Percentiles rank a stretch among this genome's conserved stretches.
Evolutionary conservation across 2,888 invertebrate genomes (phyloP).

Genomic region (Drosophila histrio): DNA sequence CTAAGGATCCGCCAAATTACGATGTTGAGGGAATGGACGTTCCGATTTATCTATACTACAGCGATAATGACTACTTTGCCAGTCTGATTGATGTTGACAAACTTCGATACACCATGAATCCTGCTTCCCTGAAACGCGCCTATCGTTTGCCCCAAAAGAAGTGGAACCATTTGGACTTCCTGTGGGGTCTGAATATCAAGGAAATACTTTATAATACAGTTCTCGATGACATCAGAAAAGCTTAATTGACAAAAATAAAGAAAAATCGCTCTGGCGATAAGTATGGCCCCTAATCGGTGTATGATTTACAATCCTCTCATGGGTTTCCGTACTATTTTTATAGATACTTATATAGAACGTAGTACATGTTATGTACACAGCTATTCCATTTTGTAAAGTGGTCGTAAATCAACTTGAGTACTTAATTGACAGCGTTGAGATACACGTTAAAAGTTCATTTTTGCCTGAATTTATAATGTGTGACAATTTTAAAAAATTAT

Average conservation of each 20-base stretch:
- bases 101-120: slow-evolving; percentile 54
- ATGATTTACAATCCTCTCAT: slow-evolving; percentile 6
- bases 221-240: slow-evolving; percentile 60
- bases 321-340: slow-evolving; percentile 4
- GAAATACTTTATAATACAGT: slow-evolving; percentile 69
- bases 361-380: neutral
- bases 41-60: slow-evolving; percentile 74
- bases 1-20: slow-evolving; percentile 58
- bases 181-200: slow-evolving; percentile 71
- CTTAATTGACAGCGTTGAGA: slow-evolving; percentile 8
- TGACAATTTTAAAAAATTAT: neutral
- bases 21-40: slow-evolving; percentile 58
- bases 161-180: slow-evolving; percentile 78
- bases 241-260: slow-evolving; percentile 44
- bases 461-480: neutral
- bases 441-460: neutral
- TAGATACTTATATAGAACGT: neutral
- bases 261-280: neutral
- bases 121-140: slow-evolving; percentile 49
- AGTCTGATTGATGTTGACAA: slow-evolving; percentile 75
- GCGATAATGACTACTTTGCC: slow-evolving; percentile 77
- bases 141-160: slow-evolving; percentile 68
- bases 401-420: neutral
- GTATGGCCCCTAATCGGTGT: neutral
- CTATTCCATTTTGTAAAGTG: neutral